Percentiles rank a stretch among this genome's conserved stretches.
These are phyloP conservation scores for Tachypleus tridentatus DNA, from an alignment of 1,140 invertebrate species.

Conservation along the genomic window DNA sequence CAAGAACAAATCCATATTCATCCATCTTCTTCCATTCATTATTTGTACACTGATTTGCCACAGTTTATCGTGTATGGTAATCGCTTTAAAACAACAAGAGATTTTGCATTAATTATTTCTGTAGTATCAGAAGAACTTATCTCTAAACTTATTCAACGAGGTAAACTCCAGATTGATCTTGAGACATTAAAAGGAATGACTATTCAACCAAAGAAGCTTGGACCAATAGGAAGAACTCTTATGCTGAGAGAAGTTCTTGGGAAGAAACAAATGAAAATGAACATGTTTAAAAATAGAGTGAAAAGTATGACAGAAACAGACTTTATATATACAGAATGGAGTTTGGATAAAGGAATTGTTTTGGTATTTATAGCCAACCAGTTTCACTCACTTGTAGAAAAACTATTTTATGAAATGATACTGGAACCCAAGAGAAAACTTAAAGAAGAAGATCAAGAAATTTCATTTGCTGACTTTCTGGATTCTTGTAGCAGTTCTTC, in stretches of 20 bases:
- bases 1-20: constrained; percentile 71
- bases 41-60: constrained; percentile 33
- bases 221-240: constrained; percentile 11
- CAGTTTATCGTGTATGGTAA: constrained; percentile 15
- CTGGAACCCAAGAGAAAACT: too few species aligned
- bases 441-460: background rate
- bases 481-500: background rate
- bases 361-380: constrained; percentile 1
- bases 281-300: constrained; percentile 10
- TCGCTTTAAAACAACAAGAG: constrained; percentile 8
- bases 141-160: background rate
- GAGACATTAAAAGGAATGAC: constrained; percentile 4
- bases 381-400: background rate
- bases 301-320: constrained; percentile 7
- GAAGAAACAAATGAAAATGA: constrained; percentile 4
- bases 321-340: constrained; percentile 4
- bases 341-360: constrained; percentile 11
- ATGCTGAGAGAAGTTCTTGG: constrained; percentile 9
- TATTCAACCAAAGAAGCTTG: background rate
- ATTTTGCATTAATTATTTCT: constrained; percentile 14
- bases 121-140: constrained; percentile 6
- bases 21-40: constrained; percentile 80
- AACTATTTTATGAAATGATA: background rate
- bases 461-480: background rate
- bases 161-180: constrained; percentile 3